A percentile compares a stretch with the other conserved stretches of the same genome.
These are phyloP conservation scores for Zaprionus vittiger DNA, from an alignment of 1,140 invertebrate species.

Conservation along the genomic window DNA sequence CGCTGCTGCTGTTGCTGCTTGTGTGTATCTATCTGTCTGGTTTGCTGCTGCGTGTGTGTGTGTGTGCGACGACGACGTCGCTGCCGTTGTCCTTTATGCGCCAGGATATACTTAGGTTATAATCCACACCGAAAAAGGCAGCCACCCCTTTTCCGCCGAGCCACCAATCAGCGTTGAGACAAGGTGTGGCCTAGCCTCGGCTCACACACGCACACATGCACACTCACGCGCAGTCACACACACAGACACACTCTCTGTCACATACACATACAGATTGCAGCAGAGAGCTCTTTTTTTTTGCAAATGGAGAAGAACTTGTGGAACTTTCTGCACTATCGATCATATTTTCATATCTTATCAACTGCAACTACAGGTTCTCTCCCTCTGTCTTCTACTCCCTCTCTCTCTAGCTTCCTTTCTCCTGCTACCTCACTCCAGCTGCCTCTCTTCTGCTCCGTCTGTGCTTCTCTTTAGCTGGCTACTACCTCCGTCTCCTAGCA, in stretches of 20 bases:
- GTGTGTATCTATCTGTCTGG: slow-evolving; percentile 74
- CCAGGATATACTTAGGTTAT: slow-evolving; percentile 80
- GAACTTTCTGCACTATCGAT: slow-evolving; percentile 25
- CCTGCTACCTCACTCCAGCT: neutral
- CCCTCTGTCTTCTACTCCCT: neutral
- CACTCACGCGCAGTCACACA: slow-evolving; percentile 20
- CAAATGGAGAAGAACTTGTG: slow-evolving; percentile 24
- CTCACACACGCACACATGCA: slow-evolving; percentile 15
- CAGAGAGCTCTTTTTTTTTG: slow-evolving; percentile 52
- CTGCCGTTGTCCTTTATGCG: slow-evolving; percentile 49
- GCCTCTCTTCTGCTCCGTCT: neutral
- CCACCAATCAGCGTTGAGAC: slow-evolving; percentile 78
- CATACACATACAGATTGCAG: neutral
- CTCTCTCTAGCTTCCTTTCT: neutral
- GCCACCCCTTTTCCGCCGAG: slow-evolving; percentile 70
- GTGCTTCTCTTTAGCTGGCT: no score
- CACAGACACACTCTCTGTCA: slow-evolving; percentile 11
- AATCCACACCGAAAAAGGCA: slow-evolving; percentile 65
- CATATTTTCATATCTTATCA: slow-evolving; percentile 28
- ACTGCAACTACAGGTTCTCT: neutral
- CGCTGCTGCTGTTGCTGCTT: slow-evolving; percentile 14
- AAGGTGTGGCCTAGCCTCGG: slow-evolving; percentile 78
- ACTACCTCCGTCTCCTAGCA: no score
- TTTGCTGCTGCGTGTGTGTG: slow-evolving; percentile 21
- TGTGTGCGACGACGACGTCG: slow-evolving; percentile 41